Evolutionary conservation across 1,140 invertebrate species (phyloP).

Genomic region (Pseudomyrmex concolor): DNA sequence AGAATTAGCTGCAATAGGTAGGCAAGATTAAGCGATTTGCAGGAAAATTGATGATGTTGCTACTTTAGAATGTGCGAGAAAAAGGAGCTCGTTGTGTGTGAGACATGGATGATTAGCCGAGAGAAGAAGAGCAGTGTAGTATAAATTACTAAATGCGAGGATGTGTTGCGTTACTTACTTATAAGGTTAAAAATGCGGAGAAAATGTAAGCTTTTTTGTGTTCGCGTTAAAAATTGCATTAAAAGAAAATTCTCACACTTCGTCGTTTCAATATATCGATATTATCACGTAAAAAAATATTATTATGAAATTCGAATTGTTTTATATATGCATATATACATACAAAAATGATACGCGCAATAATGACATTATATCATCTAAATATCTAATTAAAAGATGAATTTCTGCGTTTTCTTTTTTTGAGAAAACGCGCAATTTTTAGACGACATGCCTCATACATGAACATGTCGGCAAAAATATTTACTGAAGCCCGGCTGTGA

Average conservation of each 20-base stretch:
- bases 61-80: constrained; percentile 30
- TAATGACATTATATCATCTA: neutral
- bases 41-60: constrained; percentile 34
- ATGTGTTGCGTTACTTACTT: constrained; percentile 9
- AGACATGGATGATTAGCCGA: constrained; percentile 28
- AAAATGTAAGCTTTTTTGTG: neutral
- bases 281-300: neutral
- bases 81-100: constrained; percentile 35
- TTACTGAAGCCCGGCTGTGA: constrained; percentile 30
- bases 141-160: constrained; percentile 6
- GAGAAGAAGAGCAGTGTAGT: neutral
- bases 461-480: constrained; percentile 36
- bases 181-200: neutral
- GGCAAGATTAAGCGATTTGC: constrained; percentile 41
- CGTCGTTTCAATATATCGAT: too few relatives aligned
- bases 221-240: neutral
- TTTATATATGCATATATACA: too few relatives aligned
- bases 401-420: neutral
- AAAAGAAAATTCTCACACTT: too few relatives aligned
- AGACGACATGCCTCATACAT: neutral
- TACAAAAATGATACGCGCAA: too few relatives aligned
- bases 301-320: neutral
- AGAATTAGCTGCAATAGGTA: constrained; percentile 39
- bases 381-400: neutral
- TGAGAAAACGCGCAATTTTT: constrained; percentile 21